Percentiles rank a stretch among this genome's conserved stretches.
Conservation (phyloP, 2,888 invertebrate species). For the Epirrhoe tristata region DNA sequence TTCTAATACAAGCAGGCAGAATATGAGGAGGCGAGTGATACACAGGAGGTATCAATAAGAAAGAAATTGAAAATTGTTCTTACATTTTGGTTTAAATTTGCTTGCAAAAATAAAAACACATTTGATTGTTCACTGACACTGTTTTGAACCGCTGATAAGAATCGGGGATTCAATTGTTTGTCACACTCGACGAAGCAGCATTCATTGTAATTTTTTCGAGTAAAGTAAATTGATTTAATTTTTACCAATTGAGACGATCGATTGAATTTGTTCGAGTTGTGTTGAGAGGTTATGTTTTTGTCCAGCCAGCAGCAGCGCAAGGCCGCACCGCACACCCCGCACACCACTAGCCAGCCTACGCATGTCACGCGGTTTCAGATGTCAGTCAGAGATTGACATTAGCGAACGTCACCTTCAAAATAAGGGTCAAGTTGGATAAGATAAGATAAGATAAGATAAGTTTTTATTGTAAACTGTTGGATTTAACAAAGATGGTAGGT, state of each 20-base stretch:
- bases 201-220: background rate
- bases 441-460: no score
- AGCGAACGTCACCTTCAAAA: constrained; percentile 1
- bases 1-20: background rate
- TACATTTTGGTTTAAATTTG: no score
- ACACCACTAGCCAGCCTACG: background rate
- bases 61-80: constrained; percentile 10
- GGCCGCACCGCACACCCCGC: no score
- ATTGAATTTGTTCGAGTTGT: constrained; percentile 9
- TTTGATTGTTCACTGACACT: constrained; percentile 12
- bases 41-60: background rate
- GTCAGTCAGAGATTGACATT: constrained; percentile 24
- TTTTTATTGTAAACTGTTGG: no score
- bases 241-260: background rate
- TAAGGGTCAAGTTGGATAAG: background rate
- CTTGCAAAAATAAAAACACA: no score
- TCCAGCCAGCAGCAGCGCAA: background rate
- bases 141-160: constrained; percentile 4
- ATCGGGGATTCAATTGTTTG: constrained; percentile 1
- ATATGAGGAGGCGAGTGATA: background rate
- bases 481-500: no score
- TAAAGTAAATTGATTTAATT: background rate
- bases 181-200: constrained; percentile 1
- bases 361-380: constrained; percentile 2
- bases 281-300: constrained; percentile 19